A percentile compares a stretch with the other conserved stretches of the same genome.
Conservation (phyloP, 2,113 vertebrate species). For the Colaptes auratus region DNA sequence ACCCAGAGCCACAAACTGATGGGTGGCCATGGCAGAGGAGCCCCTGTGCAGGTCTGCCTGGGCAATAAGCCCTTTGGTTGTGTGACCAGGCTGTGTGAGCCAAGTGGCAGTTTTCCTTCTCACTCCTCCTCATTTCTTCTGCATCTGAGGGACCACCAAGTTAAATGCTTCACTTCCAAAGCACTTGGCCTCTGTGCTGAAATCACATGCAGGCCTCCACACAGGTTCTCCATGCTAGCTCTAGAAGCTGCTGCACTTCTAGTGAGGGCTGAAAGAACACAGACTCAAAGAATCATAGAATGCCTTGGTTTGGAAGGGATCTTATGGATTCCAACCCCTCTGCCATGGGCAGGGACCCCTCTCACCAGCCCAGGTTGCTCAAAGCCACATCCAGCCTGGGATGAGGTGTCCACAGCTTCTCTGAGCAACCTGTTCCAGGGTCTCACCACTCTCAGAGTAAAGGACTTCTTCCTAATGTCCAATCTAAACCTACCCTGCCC, state of each 20-base stretch:
- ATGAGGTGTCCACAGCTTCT: too few species aligned
- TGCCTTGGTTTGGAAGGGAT: too few species aligned
- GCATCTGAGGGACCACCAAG: background rate
- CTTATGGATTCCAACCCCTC: too few species aligned
- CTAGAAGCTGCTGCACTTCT: background rate
- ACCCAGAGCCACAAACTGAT: background rate
- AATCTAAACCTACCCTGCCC: too few species aligned
- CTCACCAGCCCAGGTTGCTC: too few species aligned
- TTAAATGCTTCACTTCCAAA: background rate
- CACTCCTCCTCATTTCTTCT: fast-evolving
- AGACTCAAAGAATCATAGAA: too few species aligned
- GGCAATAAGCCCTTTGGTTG: background rate
- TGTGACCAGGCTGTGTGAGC: background rate
- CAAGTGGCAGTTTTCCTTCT: background rate
- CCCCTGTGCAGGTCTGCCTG: background rate
- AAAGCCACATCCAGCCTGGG: too few species aligned
- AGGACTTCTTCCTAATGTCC: too few species aligned
- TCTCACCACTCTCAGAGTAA: too few species aligned
- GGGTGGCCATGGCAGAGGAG: background rate
- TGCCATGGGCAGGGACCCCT: too few species aligned
- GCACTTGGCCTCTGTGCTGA: background rate
- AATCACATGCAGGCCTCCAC: background rate
- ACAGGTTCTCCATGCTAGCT: fast-evolving
- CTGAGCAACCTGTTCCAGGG: too few species aligned
- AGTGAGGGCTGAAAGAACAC: background rate